A percentile compares a stretch with the other conserved stretches of the same genome.
phyloP scores from a whole-genome alignment of 2,113 vertebrate species.

The Riparia riparia region DNA sequence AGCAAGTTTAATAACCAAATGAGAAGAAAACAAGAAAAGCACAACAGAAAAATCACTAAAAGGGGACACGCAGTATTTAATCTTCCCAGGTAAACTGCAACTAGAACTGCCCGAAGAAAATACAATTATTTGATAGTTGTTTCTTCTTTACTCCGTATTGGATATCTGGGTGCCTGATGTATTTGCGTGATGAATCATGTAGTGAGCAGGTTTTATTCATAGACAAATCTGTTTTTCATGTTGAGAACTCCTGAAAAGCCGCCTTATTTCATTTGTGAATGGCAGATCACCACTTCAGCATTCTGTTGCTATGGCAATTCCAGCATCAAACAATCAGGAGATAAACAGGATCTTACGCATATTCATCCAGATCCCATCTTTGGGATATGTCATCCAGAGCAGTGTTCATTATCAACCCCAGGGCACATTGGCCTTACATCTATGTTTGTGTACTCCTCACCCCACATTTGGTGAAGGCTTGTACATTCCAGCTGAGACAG shows the following conservation, averaged over 20 bases:
- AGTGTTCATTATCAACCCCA: not conserved
- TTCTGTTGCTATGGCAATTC: not conserved
- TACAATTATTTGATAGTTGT: not conserved
- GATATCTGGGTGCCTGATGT: not conserved
- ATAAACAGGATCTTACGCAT: not conserved
- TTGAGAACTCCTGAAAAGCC: not conserved
- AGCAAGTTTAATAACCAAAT: not conserved
- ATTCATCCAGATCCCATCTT: not conserved
- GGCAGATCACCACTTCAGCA: not conserved
- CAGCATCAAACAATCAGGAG: not conserved
- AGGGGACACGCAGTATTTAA: not conserved
- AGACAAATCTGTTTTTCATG: not conserved
- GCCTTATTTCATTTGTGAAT: not conserved
- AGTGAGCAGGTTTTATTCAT: not conserved
- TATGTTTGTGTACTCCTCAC: not conserved
- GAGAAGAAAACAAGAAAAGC: not conserved
- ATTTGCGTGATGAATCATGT: not conserved
- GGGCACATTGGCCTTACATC: not conserved
- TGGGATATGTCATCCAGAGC: not conserved
- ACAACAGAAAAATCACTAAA: not conserved
- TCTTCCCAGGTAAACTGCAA: not conserved
- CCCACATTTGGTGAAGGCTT: not conserved
- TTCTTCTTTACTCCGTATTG: not conserved
- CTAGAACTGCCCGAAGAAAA: not conserved
- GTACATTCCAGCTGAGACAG: not conserved